These are phyloP conservation scores for Noctua fimbriata DNA, from an alignment of 2,888 invertebrate genomes.

Conservation along the genomic window DNA sequence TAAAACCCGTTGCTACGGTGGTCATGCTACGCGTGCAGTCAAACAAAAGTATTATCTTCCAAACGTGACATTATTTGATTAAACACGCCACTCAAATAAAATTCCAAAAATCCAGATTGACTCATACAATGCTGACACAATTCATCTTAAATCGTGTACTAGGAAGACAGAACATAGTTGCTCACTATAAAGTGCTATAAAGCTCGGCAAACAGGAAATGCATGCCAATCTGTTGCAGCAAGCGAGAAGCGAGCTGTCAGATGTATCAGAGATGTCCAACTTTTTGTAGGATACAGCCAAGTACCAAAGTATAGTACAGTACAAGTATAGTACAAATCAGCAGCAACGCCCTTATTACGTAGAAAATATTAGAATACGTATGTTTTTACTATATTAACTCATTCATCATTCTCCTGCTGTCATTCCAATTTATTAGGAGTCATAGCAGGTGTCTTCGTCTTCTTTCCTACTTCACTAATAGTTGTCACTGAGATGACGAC, in stretches of 20 bases:
- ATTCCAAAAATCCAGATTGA: background rate
- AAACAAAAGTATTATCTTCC: background rate
- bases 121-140: background rate
- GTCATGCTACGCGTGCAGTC: too few relatives aligned
- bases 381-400: background rate
- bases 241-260: slow-evolving; percentile 46
- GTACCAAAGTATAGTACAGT: background rate
- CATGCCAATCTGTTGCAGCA: slow-evolving; percentile 54
- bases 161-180: slow-evolving; percentile 28
- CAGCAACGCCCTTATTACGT: background rate
- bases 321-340: background rate
- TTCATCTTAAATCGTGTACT: slow-evolving; percentile 20
- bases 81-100: background rate
- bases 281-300: background rate
- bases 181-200: slow-evolving; percentile 30
- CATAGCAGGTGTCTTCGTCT: background rate
- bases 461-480: background rate
- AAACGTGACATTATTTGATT: slow-evolving; percentile 1
- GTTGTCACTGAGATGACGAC: background rate
- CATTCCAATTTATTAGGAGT: background rate
- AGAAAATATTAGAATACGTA: background rate
- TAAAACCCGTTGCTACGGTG: too few relatives aligned
- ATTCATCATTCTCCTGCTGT: background rate
- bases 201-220: slow-evolving; percentile 60
- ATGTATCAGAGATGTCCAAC: slow-evolving; percentile 41